Evolutionary conservation across 1,140 invertebrate genomes (phyloP).

Genomic region (Temnothorax nylanderi): DNA sequence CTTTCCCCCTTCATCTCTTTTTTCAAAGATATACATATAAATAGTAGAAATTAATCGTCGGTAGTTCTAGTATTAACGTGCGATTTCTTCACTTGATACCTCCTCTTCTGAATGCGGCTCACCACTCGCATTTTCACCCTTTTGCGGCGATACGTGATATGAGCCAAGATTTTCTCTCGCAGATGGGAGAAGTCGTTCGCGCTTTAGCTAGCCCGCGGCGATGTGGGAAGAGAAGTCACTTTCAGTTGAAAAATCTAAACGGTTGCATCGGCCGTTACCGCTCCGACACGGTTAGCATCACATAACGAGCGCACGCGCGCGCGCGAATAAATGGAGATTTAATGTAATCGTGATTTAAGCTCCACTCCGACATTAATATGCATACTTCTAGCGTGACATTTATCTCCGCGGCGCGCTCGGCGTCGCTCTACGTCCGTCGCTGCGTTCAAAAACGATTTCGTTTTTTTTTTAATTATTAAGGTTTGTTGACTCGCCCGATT

Average conservation of each 20-base stretch:
- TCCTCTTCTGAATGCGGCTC: not conserved
- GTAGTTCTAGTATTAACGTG: not conserved
- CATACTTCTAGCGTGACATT: slow-evolving; percentile 18
- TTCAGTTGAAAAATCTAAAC: slow-evolving; percentile 38
- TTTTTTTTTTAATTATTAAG: not conserved
- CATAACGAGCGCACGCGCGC: not conserved
- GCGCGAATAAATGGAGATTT: slow-evolving; percentile 42
- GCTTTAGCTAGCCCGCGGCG: slow-evolving; percentile 6
- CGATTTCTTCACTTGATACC: not conserved
- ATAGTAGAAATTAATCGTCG: not conserved
- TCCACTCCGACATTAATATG: slow-evolving; percentile 22
- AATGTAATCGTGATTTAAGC: slow-evolving; percentile 53
- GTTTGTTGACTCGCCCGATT: not conserved
- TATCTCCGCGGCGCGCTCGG: not conserved
- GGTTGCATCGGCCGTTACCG: slow-evolving; percentile 14
- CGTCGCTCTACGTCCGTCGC: not conserved
- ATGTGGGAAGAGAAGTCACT: slow-evolving; percentile 24
- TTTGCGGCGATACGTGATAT: not conserved
- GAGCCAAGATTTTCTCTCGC: not conserved
- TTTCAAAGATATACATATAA: not conserved
- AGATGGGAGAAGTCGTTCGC: slow-evolving; percentile 34
- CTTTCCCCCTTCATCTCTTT: not conserved
- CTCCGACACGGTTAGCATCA: not conserved
- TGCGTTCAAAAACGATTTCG: not conserved
- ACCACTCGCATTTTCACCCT: not conserved